phyloP scores from a whole-genome alignment of 2,113 vertebrate genomes.

The Callipepla squamata region DNA sequence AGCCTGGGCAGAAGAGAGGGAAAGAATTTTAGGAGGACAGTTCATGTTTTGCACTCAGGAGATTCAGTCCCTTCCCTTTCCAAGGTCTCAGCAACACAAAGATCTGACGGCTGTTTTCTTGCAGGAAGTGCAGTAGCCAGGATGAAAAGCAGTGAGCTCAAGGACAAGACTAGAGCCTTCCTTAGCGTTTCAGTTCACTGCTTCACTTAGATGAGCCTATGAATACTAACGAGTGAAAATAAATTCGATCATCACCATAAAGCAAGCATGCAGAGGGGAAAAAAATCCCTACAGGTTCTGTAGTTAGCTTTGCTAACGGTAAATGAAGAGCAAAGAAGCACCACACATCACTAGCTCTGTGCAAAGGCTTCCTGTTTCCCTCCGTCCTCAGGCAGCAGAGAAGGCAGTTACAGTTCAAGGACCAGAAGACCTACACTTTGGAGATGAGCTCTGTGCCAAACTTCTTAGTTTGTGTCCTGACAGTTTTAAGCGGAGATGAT shows the following conservation, averaged over 20 bases:
- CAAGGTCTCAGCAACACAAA: not conserved
- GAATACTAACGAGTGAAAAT: constrained; percentile 9
- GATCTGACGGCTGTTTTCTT: not conserved
- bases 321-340: constrained; percentile 30
- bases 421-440: constrained; percentile 17
- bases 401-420: not conserved
- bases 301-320: constrained; percentile 16
- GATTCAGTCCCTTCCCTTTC: not conserved
- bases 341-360: not conserved
- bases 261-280: constrained; percentile 11
- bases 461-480: not conserved
- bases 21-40: constrained; percentile 43
- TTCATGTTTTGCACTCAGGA: not conserved
- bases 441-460: fast-evolving
- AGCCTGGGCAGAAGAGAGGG: constrained; percentile 62
- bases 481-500: not conserved
- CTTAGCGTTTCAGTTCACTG: constrained; percentile 18
- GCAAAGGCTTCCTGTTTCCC: not conserved
- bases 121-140: not conserved
- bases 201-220: not conserved
- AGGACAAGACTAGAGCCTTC: constrained; percentile 13
- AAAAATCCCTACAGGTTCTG: not conserved
- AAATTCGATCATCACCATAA: constrained; percentile 21
- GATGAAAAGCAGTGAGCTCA: not conserved
- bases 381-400: not conserved